Evolutionary conservation across 2,888 invertebrate genomes (phyloP), one percentile per base, ranked within the genome.

Genomic region (Chydorus sphaericus): DNA sequence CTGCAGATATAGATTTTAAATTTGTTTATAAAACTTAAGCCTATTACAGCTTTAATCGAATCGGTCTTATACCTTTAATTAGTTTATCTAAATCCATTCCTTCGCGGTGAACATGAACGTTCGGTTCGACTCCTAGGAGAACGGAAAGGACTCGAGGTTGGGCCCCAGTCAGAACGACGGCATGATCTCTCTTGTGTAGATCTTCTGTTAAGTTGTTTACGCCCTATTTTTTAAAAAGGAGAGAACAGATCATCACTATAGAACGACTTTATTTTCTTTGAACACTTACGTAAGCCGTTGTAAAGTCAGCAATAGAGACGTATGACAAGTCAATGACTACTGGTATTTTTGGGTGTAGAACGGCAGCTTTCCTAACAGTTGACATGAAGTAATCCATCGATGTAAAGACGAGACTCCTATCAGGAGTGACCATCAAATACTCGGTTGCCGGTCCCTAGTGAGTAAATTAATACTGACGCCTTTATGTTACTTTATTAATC

Each of bases 371-470:
- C 65, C 81, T 78, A 58, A 91, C 79, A 60, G 83, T 78, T 65
- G 85, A 83, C 59, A 87, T 78, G 60, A 90, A 86, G 72, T 90
- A 88, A 70, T 89, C 88, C 59, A 88, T 86, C 0, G 89, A 88
- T 23, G 90, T 90, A 72, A 90, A 91, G 68, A 89, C 87, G 38
- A 91, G 76, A 68, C 87, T 88, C 61, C 89, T 80, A 71, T 89
- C 88, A 11, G 88, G 88, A 16, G 86, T 88, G 61, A 89, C 76
- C 79, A 86, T 82, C 58, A 88, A 73, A 70, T 87, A 87, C 65
- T n/a, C n/a, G n/a, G n/a, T n/a, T n/a, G n/a, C n/a, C n/a, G n/a
- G n/a, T n/a, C n/a, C n/a, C n/a, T n/a, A n/a, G n/a, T n/a, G n/a
- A n/a, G n/a, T n/a, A n/a, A n/a, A n/a, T n/a, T n/a, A n/a, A n/a